phyloP scores from a whole-genome alignment of 1,140 invertebrate genomes.

The Goniozus legneri region DNA sequence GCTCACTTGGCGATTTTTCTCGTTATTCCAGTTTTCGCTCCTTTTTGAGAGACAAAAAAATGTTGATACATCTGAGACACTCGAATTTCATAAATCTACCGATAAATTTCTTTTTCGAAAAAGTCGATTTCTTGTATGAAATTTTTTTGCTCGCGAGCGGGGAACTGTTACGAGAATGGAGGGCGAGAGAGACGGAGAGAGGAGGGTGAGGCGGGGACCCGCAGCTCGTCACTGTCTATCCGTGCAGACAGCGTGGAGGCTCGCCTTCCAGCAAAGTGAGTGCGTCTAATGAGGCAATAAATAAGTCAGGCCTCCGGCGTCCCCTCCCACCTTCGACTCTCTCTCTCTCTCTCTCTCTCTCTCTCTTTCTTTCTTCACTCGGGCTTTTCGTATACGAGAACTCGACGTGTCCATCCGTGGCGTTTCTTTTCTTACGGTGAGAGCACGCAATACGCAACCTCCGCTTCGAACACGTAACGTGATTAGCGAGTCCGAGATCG shows the following conservation, averaged over 20 bases:
- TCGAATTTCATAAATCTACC: too few relatives aligned
- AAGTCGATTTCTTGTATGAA: too few relatives aligned
- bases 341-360: constrained; percentile 10
- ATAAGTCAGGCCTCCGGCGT: constrained; percentile 54
- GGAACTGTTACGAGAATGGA: background rate
- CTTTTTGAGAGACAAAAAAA: too few relatives aligned
- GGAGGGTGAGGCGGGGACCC: background rate
- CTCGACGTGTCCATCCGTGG: background rate
- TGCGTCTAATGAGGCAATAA: constrained; percentile 57
- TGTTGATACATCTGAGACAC: too few relatives aligned
- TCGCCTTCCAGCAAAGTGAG: constrained; percentile 51
- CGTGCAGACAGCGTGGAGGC: constrained; percentile 56
- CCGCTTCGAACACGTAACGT: too few relatives aligned
- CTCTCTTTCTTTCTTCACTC: constrained; percentile 11
- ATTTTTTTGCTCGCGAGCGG: too few relatives aligned
- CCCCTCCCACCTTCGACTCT: constrained; percentile 28
- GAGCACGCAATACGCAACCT: too few relatives aligned
- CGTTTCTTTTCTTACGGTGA: too few relatives aligned
- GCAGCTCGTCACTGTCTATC: constrained; percentile 55
- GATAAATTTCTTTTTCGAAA: too few relatives aligned
- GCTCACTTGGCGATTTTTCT: background rate
- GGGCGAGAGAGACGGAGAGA: background rate
- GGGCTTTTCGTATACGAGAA: background rate
- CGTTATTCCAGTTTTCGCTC: too few relatives aligned
- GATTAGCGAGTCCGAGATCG: too few relatives aligned